A percentile compares a stretch with the other conserved stretches of the same genome.
phyloP scores from a whole-genome alignment of 2,113 vertebrate species.

The Python bivittatus region DNA sequence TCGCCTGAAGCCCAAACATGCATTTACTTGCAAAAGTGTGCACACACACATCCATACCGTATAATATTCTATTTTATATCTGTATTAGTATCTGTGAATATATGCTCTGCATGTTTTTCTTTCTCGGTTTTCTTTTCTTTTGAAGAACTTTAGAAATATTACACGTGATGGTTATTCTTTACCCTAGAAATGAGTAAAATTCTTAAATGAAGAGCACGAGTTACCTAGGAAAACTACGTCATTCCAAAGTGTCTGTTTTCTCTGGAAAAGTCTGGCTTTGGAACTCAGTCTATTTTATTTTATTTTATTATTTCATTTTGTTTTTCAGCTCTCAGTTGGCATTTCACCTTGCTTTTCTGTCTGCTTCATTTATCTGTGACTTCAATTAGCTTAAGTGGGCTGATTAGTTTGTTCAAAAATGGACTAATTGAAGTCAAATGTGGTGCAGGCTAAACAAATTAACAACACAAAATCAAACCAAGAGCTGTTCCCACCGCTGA shows the following conservation, averaged over 20 bases:
- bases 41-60: background rate
- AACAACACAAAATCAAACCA: conserved; percentile 12
- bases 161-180: background rate
- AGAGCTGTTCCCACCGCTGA: background rate
- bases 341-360: background rate
- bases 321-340: background rate
- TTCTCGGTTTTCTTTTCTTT: background rate
- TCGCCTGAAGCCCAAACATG: background rate
- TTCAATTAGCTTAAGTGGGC: conserved; percentile 37
- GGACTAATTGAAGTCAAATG: conserved; percentile 37
- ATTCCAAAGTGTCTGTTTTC: background rate
- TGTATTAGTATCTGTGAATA: background rate
- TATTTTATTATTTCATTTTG: background rate
- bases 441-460: conserved; percentile 24
- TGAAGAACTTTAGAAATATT: background rate
- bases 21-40: background rate
- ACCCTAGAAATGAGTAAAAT: background rate
- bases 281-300: background rate
- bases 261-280: background rate
- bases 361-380: conserved; percentile 25
- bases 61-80: background rate
- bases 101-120: background rate
- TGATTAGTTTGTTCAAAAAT: conserved; percentile 33
- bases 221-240: background rate
- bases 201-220: background rate